A percentile compares a stretch with the other conserved stretches of the same genome.
These are phyloP conservation scores for Hyalella azteca DNA, from an alignment of 2,888 invertebrate genomes.

Conservation along the genomic window DNA sequence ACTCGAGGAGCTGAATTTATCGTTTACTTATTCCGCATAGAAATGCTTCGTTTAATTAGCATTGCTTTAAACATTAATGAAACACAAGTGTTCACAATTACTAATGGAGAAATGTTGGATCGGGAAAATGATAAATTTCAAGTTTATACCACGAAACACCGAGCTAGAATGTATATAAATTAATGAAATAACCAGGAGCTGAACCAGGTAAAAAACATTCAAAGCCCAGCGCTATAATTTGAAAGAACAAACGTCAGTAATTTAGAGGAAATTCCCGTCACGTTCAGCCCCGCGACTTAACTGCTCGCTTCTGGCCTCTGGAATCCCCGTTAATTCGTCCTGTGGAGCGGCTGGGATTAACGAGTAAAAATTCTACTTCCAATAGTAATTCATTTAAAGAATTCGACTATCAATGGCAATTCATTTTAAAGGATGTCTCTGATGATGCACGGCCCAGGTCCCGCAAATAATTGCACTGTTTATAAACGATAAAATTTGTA, in stretches of 20 bases:
- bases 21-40: too few relatives aligned
- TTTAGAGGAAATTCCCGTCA: neutral
- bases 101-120: too few relatives aligned
- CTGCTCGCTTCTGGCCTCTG: conserved; percentile 17
- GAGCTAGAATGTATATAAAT: too few relatives aligned
- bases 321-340: conserved; percentile 17
- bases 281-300: conserved; percentile 5
- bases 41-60: too few relatives aligned
- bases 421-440: neutral
- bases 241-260: conserved; percentile 6
- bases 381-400: conserved; percentile 21
- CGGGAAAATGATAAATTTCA: too few relatives aligned
- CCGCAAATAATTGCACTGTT: neutral
- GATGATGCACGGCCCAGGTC: neutral
- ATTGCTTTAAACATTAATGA: too few relatives aligned
- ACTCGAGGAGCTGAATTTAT: too few relatives aligned
- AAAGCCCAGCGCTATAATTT: too few relatives aligned
- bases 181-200: too few relatives aligned
- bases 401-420: conserved; percentile 10
- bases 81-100: too few relatives aligned
- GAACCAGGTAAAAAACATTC: too few relatives aligned
- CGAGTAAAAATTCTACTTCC: conserved; percentile 14
- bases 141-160: too few relatives aligned
- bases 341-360: neutral
- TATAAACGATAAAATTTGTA: neutral